Base-by-base conservation (phyloP, 1,140 invertebrate genomes). In the Periplaneta americana region DNA sequence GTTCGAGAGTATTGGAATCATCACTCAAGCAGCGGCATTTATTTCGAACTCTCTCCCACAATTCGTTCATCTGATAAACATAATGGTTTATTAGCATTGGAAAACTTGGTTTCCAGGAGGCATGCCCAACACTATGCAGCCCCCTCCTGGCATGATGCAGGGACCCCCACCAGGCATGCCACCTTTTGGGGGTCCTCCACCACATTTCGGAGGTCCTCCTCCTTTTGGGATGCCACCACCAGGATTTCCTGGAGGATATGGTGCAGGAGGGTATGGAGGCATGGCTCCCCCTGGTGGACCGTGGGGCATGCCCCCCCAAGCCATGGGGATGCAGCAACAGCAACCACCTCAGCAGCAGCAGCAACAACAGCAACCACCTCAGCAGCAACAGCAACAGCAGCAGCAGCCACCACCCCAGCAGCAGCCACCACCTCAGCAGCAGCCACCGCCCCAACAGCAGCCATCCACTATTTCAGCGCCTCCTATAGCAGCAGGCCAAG, bases 201-300 rank as follows among this genome's bases (percentile, higher is more conserved):
- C 88, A 82, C 90, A 88, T 82, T 92, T 93, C 86, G 86, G 86
- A 85, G 92, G 91, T 37, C 89, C 89, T 82, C 91, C 93, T 3
- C 93, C 93, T 2, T 93, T 92, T 85, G 92, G 92, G 34, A 91
- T 93, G 89, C 93, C 92, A 34, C 92, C 92, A 10, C 93, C 91
- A 83, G 92, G 91, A 22, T 92, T 92, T 85, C 89, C 85, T 33
- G 82, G 82, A 66, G 82, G 81, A 9, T 85, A 84, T 83, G 37
- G 48, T 35, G 33, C 11, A n/a, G 57, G 57, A 74, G 83, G 32
- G 75, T 84, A 79, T 66, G 83, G 39, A 87, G 91, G 89, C 84
- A 91, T 91, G 86, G 92, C 92, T 48, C 91, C 92, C 85, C 91
- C 91, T 81, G 83, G 82, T 78, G 84, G 83, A 31, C 83, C 83